Evolutionary conservation across 2,113 vertebrate species (phyloP), one percentile per base, ranked within the genome.

Genomic region (Chaenogobius annularis): DNA sequence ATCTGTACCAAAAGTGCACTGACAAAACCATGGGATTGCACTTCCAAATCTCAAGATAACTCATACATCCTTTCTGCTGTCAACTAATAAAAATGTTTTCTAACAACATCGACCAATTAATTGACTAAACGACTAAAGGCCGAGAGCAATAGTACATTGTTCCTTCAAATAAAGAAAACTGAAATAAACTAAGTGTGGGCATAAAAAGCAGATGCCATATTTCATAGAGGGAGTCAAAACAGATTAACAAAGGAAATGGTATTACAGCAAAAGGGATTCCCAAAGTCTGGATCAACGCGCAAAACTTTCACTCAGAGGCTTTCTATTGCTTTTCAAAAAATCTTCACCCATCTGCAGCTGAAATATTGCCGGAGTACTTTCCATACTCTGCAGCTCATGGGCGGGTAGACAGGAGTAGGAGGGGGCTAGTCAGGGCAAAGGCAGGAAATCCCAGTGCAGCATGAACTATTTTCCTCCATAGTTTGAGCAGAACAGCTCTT

Each of bases 371-470:
- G 52, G 13, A 79, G 70, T 64, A 63, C 62, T 85, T 83, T 84
- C 84, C 74, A 78, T 79, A 74, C 63, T 72, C 59, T 55, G 77
- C 55, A 26, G 55, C 74, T 50, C 52, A 74, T 78, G 77, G 87
- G 78, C 70, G 75, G 82, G 63, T 11, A 72, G 76, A 81, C 69
- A 55, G 73, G 73, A 48, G 65, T 58, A 43, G 69, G 47, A n/a
- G 77, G 69, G 80, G 78, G 75, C 17, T 55, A 68, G 69, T 44
- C 58, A 75, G 87, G 80, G 88, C 83, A 84, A 86, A 90, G 85
- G 80, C 90, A 93, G 90, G 90, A 93, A 92, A 92, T 93, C 91
- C 91, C 91, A 91, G 66, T 88, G 90, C 91, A 91, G 89, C 90
- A 89, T 87, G 89, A 91, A 91, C 87, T 89, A 88, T 90, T 90